A percentile compares a stretch with the other conserved stretches of the same genome.
Evolutionary conservation across 1,140 invertebrate species (phyloP).

Genomic region (Neomicropteryx cornuta): DNA sequence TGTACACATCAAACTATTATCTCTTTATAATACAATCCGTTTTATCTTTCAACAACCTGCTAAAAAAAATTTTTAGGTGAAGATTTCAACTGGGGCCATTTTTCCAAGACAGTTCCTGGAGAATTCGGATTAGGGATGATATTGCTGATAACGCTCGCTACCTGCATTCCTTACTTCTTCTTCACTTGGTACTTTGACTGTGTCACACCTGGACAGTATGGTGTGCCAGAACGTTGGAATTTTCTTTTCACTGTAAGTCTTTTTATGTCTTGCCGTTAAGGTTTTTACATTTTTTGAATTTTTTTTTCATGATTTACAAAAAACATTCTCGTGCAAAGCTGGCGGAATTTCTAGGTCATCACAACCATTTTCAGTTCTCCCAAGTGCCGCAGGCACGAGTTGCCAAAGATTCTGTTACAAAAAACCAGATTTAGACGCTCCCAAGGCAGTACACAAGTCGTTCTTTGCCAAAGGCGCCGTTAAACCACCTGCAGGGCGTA

Average conservation of each 20-base stretch:
- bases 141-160: background rate
- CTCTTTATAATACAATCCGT: constrained; percentile 1
- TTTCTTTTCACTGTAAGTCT: constrained; percentile 3
- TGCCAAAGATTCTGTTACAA: background rate
- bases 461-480: background rate
- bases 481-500: background rate
- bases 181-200: constrained; percentile 11
- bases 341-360: too few relatives aligned
- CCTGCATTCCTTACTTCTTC: constrained; percentile 1
- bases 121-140: background rate
- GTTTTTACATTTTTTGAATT: background rate
- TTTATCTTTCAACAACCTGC: too few relatives aligned
- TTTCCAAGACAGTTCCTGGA: constrained; percentile 4
- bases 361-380: too few relatives aligned
- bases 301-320: background rate
- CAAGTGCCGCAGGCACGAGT: too few relatives aligned
- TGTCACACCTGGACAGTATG: constrained; percentile 9
- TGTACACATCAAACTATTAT: background rate
- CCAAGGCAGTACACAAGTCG: too few relatives aligned
- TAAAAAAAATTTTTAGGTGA: too few relatives aligned
- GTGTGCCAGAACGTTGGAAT: constrained; percentile 3
- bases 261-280: background rate
- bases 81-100: constrained; percentile 6
- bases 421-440: too few relatives aligned
- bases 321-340: too few relatives aligned